These are phyloP conservation scores for Gobiocypris rarus DNA, from an alignment of 2,113 vertebrate species.

Conservation along the genomic window DNA sequence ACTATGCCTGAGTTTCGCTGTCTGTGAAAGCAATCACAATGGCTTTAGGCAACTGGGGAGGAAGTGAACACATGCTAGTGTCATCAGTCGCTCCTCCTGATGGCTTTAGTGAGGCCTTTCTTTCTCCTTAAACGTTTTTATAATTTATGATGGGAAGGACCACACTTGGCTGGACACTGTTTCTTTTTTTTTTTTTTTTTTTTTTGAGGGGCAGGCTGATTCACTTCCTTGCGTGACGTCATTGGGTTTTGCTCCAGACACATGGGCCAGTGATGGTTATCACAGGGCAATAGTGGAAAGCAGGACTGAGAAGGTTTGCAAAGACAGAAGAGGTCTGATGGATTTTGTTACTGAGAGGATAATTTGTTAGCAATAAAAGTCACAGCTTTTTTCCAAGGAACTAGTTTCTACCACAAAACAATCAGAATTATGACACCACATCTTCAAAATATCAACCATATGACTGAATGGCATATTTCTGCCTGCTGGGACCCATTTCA, in stretches of 20 bases:
- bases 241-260: constrained; percentile 24
- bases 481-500: constrained; percentile 7
- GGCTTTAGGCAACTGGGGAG: constrained; percentile 42
- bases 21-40: constrained; percentile 60
- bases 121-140: constrained; percentile 52
- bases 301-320: not conserved
- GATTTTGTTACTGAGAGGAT: not conserved
- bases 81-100: constrained; percentile 53
- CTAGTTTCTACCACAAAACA: not conserved
- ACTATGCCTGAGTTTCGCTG: constrained; percentile 45
- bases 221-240: constrained; percentile 21
- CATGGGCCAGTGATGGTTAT: constrained; percentile 36
- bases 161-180: constrained; percentile 34
- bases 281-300: constrained; percentile 9
- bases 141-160: constrained; percentile 59
- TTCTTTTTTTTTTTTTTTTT: not conserved
- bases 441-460: not conserved
- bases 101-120: constrained; percentile 52
- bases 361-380: not conserved
- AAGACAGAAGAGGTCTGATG: constrained; percentile 1
- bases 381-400: not conserved
- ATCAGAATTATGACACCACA: not conserved
- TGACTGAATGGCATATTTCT: constrained; percentile 24
- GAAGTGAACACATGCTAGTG: constrained; percentile 60
- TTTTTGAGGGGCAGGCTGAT: constrained; percentile 34